A percentile compares a stretch with the other conserved stretches of the same genome.
Evolutionary conservation across 2,888 invertebrate genomes (phyloP).

Genomic region (Drosophila mayaguana): DNA sequence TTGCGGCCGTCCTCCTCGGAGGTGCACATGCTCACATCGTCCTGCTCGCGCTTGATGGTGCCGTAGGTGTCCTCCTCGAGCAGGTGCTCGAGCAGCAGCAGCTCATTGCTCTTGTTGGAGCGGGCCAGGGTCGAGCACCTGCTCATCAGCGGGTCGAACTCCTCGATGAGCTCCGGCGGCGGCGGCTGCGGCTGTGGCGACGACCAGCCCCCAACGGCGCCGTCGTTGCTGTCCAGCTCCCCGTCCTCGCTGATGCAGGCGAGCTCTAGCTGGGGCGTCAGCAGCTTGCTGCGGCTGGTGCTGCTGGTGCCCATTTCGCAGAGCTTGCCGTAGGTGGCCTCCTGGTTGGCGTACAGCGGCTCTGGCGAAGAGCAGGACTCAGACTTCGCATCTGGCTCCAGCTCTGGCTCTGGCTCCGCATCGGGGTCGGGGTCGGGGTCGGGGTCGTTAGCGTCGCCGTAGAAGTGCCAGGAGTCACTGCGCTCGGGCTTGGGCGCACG

Average conservation of each 20-base stretch:
- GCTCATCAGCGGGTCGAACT: slow-evolving; percentile 89
- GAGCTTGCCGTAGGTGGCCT: slow-evolving; percentile 83
- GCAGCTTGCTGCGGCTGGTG: slow-evolving; percentile 71
- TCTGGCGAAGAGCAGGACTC: slow-evolving; percentile 77
- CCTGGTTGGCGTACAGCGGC: slow-evolving; percentile 84
- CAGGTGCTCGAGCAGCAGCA: slow-evolving; percentile 88
- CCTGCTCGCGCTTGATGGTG: slow-evolving; percentile 85
- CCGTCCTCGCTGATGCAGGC: slow-evolving; percentile 61
- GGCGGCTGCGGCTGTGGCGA: slow-evolving; percentile 7
- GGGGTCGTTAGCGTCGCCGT: slow-evolving; percentile 66
- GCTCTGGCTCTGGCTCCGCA: slow-evolving; percentile 9
- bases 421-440: slow-evolving; percentile 50
- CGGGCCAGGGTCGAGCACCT: slow-evolving; percentile 74
- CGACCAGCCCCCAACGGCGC: slow-evolving; percentile 70
- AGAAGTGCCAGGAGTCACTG: slow-evolving; percentile 84
- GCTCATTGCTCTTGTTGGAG: slow-evolving; percentile 87
- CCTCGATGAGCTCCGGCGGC: slow-evolving; percentile 88
- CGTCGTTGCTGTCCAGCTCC: slow-evolving; percentile 59
- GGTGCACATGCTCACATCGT: slow-evolving; percentile 85
- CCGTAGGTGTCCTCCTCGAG: slow-evolving; percentile 90
- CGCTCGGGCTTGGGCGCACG: slow-evolving; percentile 82
- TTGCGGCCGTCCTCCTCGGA: slow-evolving; percentile 84
- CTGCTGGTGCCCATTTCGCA: slow-evolving; percentile 82
- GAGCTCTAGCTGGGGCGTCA: slow-evolving; percentile 73
- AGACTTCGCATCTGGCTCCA: slow-evolving; percentile 19